Evolutionary conservation across 2,888 invertebrate species (phyloP), one percentile per base, ranked within the genome.

Genomic region (Tetranychus truncatus): DNA sequence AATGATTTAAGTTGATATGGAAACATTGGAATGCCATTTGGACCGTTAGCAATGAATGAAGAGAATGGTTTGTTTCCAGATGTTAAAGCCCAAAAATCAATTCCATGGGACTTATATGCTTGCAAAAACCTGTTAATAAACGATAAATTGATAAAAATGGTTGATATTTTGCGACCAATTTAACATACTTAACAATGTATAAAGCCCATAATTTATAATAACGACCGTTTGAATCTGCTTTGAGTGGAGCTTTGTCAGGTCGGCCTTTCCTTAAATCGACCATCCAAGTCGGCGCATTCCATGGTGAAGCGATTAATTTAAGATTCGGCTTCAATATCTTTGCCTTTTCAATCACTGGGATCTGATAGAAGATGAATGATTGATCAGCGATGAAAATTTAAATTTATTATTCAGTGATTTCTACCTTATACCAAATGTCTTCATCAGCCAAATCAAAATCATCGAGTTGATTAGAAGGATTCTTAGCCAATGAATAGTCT

Each of bases 1-100:
- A 89, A 94, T 74, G 86, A 84, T 45, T 87, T 85, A 85, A 89
- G 83, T 18, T 78, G 78, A 72, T 74, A 24, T 1, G 65, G 69
- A 20, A 1, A 75, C 20, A 77, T 65, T 7, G 45, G 77, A n/a
- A 77, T 8, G 46, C 74, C 69, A 11, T 20, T 24, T 11, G 95
- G 94, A 81, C 95, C 94, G 81, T 95, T 95, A 44, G 92, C 91
- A 0, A 91, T 89, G 0, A 93, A 90, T 55, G 69, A 69, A 20
- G 69, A 69, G 69, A 20, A 69, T 20, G 95, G 94, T 81, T 95
- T 94, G 81, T 95, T 95, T 45, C 92, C 91, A 0, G 91, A 89
- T 0, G 93, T 90, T 65, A 94, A 83, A 0, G 88, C 91, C 94
- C 94, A 95, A 73, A 86, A 81, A 15, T 80, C 77, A 20, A 85